Conservation (phyloP, 2,113 vertebrate genomes). For the Suncus etruscus region DNA sequence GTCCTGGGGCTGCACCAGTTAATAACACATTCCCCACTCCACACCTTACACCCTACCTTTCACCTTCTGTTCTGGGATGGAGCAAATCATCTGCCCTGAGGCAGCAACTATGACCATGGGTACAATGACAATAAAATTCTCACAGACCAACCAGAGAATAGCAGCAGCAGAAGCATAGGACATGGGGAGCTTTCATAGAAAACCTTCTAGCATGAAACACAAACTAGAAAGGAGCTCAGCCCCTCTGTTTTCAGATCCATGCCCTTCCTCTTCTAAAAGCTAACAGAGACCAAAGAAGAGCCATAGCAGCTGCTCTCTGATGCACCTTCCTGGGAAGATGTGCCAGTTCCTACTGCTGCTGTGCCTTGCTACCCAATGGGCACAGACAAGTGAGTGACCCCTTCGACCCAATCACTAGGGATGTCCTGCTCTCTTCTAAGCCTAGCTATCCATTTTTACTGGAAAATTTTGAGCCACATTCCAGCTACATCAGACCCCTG, state of each 20-base stretch:
- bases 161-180: not conserved
- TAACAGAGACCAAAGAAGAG: not conserved
- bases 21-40: not conserved
- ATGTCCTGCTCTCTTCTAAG: no score
- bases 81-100: conserved; percentile 12
- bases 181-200: conserved; percentile 22
- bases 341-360: not conserved
- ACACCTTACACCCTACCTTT: not conserved
- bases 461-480: no score
- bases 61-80: not conserved
- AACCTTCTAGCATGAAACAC: not conserved
- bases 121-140: conserved; percentile 1
- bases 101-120: conserved; percentile 7
- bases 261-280: not conserved
- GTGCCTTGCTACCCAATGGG: no score
- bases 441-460: no score
- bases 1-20: not conserved
- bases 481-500: no score
- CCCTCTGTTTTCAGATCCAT: not conserved
- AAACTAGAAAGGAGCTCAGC: not conserved
- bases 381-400: no score
- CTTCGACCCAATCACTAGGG: no score
- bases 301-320: no score
- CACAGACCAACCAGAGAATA: not conserved
- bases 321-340: no score